phyloP scores from a whole-genome alignment of 1,140 invertebrate species.

The Parapsyche elsis region DNA sequence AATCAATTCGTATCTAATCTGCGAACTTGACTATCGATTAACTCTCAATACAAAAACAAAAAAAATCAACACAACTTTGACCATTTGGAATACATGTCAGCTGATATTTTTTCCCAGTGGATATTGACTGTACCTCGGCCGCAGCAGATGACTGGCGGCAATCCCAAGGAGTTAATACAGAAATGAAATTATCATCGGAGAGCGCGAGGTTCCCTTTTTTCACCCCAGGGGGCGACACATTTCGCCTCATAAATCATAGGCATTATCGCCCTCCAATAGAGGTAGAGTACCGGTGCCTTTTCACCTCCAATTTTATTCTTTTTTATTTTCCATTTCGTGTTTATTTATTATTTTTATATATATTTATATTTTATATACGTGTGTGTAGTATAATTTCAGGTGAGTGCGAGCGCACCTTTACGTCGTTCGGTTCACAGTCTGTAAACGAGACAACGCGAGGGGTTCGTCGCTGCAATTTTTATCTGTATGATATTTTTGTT shows the following conservation, averaged over 20 bases:
- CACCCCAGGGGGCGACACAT: conserved; percentile 54
- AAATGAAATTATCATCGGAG: conserved; percentile 52
- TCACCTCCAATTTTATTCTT: not conserved
- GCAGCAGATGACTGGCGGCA: conserved; percentile 40
- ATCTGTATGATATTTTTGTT: not conserved
- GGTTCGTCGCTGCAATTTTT: conserved; percentile 1
- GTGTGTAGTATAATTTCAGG: not conserved
- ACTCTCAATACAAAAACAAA: too few relatives aligned
- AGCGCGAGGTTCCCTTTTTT: conserved; percentile 39
- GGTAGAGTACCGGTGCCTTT: conserved; percentile 27
- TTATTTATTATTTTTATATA: not conserved
- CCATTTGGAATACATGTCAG: too few relatives aligned
- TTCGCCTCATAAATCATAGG: conserved; percentile 54
- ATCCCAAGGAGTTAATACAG: conserved; percentile 45
- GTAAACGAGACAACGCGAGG: conserved; percentile 3
- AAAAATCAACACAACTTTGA: too few relatives aligned
- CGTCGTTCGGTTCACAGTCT: too few relatives aligned
- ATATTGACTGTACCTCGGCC: conserved; percentile 37
- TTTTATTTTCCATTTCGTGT: not conserved
- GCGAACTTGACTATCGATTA: too few relatives aligned
- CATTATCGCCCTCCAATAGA: conserved; percentile 52
- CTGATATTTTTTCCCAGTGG: not conserved
- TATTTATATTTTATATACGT: not conserved
- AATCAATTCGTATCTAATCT: too few relatives aligned
- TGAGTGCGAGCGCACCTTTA: conserved; percentile 23